Base-by-base conservation (phyloP, 1,140 invertebrate species). In the Bombus soroeensis region DNA sequence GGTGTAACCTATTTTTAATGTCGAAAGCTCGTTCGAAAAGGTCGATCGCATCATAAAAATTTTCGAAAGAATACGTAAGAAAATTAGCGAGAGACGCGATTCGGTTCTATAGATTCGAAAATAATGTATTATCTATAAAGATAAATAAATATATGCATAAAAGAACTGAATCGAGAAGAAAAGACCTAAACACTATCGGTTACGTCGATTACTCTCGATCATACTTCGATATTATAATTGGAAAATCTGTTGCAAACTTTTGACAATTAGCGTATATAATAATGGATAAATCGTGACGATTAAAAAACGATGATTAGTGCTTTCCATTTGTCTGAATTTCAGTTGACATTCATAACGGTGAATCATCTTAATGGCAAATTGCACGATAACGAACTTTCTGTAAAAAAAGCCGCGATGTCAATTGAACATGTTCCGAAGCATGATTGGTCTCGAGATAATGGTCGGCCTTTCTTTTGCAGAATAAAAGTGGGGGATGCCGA, bases 371-470 rank as follows among this genome's bases (percentile, higher is more conserved):
- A 72, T 73, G n/a, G 13, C 41, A 81, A 81, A 81, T 64, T 28
- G 10, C 53, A 13, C 8, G 47, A 12, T 37, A 74, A 74, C 59
- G 66, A 59, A 37, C 37, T 59, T 59, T 8, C 47, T 53, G 25
- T 39, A 59, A 34, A 68, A 22, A 73, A n/a, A 62, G 39, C 66
- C 18, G 79, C 47, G 28, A 66, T 73, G 70, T 62, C 53, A 43
- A 73, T 62, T 62, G 70, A 81, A 62, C 80, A 34, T 59, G 80
- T 81, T 73, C 53, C 25, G n/a, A 71, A 62, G 70, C 32, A 53
- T 66, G n/a, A 37, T 47, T 74, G 62, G 62, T 70, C 47, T 43
- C 66, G 80, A 37, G 76, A 82, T 73, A 87, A 85, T 39, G 59
- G 72, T 47, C 53, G 64, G 47, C 72, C 70, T 64, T 71, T 59